Conservation (phyloP, 2,113 vertebrate species). For the Saccopteryx bilineata region DNA sequence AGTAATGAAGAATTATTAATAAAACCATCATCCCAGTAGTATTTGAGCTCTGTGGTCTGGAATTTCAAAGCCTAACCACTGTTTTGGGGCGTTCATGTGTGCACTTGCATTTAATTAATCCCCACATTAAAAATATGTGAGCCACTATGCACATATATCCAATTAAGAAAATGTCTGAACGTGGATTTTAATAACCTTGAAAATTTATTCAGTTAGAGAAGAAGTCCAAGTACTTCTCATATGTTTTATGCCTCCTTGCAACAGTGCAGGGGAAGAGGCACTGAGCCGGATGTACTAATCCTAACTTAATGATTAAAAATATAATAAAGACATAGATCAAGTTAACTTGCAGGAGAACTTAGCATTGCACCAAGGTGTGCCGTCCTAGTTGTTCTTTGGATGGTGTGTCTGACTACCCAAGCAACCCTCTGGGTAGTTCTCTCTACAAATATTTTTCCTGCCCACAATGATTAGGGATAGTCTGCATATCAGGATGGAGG, state of each 20-base stretch:
- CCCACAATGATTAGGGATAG: neutral
- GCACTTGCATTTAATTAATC: conserved; percentile 73
- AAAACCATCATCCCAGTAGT: conserved; percentile 67
- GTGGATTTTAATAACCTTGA: conserved; percentile 80
- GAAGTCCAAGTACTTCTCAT: conserved; percentile 51
- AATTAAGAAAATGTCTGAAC: conserved; percentile 79
- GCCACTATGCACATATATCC: conserved; percentile 66
- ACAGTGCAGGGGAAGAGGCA: neutral
- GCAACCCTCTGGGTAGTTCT: neutral
- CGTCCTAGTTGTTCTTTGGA: neutral
- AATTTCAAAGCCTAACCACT: conserved; percentile 56
- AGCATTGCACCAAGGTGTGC: neutral
- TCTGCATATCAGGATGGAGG: too few relatives aligned
- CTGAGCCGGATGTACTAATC: neutral
- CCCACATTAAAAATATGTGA: conserved; percentile 50
- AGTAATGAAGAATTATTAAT: conserved; percentile 78
- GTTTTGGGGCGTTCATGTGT: conserved; percentile 34
- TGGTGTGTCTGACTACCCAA: neutral
- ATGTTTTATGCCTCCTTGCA: conserved; percentile 50
- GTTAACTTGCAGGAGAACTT: conserved; percentile 30
- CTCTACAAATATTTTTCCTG: conserved; percentile 1
- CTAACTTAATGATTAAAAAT: neutral
- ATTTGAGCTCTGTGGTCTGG: neutral
- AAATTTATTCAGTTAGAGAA: conserved; percentile 75
- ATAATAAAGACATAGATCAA: conserved; percentile 41